phyloP scores from a whole-genome alignment of 2,888 invertebrate species.

The Galerucella nymphaeae region DNA sequence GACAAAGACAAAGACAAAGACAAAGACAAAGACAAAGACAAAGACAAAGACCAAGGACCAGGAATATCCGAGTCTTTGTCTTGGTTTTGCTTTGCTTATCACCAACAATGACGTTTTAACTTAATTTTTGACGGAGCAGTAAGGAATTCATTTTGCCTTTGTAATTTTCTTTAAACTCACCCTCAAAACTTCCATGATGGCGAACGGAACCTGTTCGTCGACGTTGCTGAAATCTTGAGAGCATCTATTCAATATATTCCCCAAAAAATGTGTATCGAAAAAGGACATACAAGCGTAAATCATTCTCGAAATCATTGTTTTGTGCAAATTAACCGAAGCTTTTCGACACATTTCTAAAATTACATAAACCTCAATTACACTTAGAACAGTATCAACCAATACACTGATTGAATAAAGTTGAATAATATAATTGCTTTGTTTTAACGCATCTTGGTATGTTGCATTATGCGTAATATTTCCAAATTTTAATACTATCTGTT shows the following conservation, averaged over 20 bases:
- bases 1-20: too few species aligned
- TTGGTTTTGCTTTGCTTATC: too few species aligned
- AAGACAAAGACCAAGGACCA: too few species aligned
- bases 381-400: slow-evolving; percentile 42
- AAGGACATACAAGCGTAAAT: slow-evolving; percentile 67
- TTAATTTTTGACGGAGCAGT: too few species aligned
- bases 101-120: background rate
- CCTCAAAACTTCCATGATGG: slow-evolving; percentile 47
- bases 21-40: too few species aligned
- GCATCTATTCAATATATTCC: slow-evolving; percentile 70
- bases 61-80: too few species aligned
- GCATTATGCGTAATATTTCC: slow-evolving; percentile 15
- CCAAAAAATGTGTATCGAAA: slow-evolving; percentile 60
- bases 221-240: slow-evolving; percentile 76
- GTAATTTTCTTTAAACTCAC: slow-evolving; percentile 44
- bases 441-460: slow-evolving; percentile 24
- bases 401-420: slow-evolving; percentile 47
- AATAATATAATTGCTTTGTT: slow-evolving; percentile 29
- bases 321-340: slow-evolving; percentile 67
- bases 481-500: slow-evolving; percentile 40
- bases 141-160: too few species aligned
- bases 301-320: slow-evolving; percentile 70
- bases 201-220: slow-evolving; percentile 65
- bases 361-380: slow-evolving; percentile 42
- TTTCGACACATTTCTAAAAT: slow-evolving; percentile 48